Base-by-base conservation (phyloP, 2,113 vertebrate genomes). In the Stomatorhinus ivindoensis region DNA sequence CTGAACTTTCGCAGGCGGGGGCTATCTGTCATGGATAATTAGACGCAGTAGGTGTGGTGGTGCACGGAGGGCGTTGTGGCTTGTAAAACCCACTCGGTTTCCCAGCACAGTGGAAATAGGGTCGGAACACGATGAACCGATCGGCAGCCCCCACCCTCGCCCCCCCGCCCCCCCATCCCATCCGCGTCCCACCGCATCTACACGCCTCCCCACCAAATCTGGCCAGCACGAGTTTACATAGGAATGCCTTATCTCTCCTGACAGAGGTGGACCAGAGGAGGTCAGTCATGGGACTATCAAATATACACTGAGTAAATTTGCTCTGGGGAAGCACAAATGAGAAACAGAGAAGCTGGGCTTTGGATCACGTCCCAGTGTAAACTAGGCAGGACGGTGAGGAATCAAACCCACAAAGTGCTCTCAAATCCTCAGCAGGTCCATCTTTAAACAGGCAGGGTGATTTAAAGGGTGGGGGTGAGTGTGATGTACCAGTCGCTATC, bases 41-140 rank as follows among this genome's bases (percentile, higher is more conserved):
- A 89, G 51, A 27, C 15, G 4, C 39, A 4, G 3, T 17, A 3
- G 61, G 84, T 65, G 88, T 5, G 47, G 86, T 1, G 91, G 88
- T 39, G 69, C 90, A 50, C 69, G n/a, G 13, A 65, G 35, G 42
- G 82, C 0, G 35, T 42, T 8, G 17, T 17, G 11, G 51, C 51
- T 82, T 13, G 85, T 87, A n/a, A 91, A 88, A 42, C 35, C 35
- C 19, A 46, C 87, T 86, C 51, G 42, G 69, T 88, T 91, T 91
- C 51, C 90, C 86, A 91, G 91, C 88, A 90, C 89, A 88, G 89
- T 47, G 90, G 89, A 92, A 73, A 89, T 3, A 89, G 85, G 87
- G 31, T 87, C 89, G 89, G 90, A 69, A 91, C 90, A 48, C 65
- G 4, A 46, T 90, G 85, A 89, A 91, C 92, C 82, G 47, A 17